Base-by-base conservation (phyloP, 1,140 invertebrate species). In the Drosophila lacertosa region DNA sequence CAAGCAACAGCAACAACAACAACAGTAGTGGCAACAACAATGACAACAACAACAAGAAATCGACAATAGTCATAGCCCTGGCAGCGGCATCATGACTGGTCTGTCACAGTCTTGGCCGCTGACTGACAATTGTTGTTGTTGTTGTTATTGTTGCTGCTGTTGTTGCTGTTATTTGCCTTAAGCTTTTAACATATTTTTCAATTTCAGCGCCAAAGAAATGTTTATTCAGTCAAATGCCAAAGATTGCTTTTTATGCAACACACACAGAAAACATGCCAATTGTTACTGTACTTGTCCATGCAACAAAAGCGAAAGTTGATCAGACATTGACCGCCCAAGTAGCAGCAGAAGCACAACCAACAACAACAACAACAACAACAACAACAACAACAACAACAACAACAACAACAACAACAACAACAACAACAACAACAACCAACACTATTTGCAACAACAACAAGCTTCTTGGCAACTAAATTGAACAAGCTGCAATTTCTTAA, bases 121-220 rank as follows among this genome's bases (percentile, higher is more conserved):
- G 58, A 40, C 47, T 80, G 74, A 53, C 79, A 78, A 72, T 69
- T 82, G 78, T 77, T 74, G 60, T 62, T 74, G 55, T 35, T 60
- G 42, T 67, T 66, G 40, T 55, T 76, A 66, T 26, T 20, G 26
- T 45, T 81, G 68, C 55, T 82, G 62, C 54, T 81, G 60, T 29
- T 50, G 35, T 44, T 67, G 39, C 51, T 72, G 72, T 64, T 68
- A 69, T 66, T 83, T 57, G 57, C 77, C 82, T 58, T 66, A 82
- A 77, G 82, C 82, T 82, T 60, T 88, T 88, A 88, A 88, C 82
- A 89, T 82, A 78, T 88, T 78, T 88, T 82, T 82, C 72, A 45
- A 75, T 78, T 67, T 64, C 53, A 72, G 73, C 35, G 57, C 64
- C 74, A 71, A 75, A 45, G 37, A 78, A 81, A 83, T 83, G 77